phyloP scores from a whole-genome alignment of 2,797 vertebrate genomes.

The Meda fulgida region DNA sequence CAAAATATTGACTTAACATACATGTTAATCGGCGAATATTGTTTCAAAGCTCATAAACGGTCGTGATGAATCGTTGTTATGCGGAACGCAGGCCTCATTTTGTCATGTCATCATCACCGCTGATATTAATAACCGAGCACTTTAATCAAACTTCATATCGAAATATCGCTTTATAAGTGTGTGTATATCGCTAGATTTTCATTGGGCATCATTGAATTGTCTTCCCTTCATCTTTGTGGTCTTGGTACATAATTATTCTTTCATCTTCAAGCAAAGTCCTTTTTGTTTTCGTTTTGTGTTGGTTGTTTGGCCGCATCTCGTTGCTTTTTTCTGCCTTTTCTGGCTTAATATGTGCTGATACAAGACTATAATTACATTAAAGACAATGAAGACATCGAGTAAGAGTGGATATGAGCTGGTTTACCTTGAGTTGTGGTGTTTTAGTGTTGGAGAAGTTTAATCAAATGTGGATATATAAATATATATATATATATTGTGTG shows the following conservation, averaged over 20 bases:
- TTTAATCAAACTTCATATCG: constrained; percentile 42
- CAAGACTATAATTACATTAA: not conserved
- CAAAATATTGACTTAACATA: constrained; percentile 12
- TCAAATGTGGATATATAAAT: not conserved
- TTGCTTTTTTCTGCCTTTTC: not conserved
- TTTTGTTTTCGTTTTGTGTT: constrained; percentile 56
- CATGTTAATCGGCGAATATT: constrained; percentile 6
- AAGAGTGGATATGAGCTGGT: not conserved
- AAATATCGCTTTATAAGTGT: not conserved
- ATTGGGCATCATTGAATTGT: not conserved
- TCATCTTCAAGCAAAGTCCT: constrained; percentile 19
- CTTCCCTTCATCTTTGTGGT: rapidly evolving
- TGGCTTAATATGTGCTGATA: not conserved
- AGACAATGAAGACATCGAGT: not conserved
- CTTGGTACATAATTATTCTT: not conserved
- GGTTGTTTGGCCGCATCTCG: constrained; percentile 23
- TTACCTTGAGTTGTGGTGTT: not conserved
- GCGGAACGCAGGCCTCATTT: constrained; percentile 32
- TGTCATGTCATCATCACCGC: constrained; percentile 19
- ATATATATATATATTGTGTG: not conserved
- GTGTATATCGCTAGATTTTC: not conserved
- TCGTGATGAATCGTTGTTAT: constrained; percentile 18
- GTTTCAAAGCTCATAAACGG: constrained; percentile 8
- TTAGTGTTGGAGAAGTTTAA: not conserved
- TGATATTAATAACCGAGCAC: constrained; percentile 8